These are phyloP conservation scores for Polyommatus icarus DNA, from an alignment of 2,888 invertebrate genomes.

Conservation along the genomic window DNA sequence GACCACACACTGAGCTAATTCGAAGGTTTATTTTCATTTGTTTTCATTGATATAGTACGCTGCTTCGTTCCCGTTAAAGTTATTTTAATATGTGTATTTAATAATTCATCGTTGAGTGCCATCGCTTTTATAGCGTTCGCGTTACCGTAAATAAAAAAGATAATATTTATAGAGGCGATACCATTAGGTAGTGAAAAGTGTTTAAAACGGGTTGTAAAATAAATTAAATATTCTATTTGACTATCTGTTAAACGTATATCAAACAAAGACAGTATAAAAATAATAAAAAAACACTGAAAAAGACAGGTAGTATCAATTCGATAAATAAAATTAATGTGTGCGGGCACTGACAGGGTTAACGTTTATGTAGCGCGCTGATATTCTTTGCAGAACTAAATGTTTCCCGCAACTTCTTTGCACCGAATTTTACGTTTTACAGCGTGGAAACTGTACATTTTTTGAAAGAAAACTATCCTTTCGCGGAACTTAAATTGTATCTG, in stretches of 20 bases:
- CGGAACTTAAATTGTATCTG: no score
- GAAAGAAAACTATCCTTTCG: no score
- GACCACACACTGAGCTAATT: slow-evolving; percentile 32
- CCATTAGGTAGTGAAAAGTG: slow-evolving; percentile 20
- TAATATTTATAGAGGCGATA: slow-evolving; percentile 34
- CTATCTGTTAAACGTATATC: neutral
- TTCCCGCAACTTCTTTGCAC: neutral
- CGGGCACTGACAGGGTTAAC: neutral
- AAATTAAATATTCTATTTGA: slow-evolving; percentile 1
- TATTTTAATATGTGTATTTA: slow-evolving; percentile 34
- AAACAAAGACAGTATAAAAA: neutral
- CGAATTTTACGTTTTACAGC: no score
- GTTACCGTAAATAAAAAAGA: slow-evolving; percentile 33
- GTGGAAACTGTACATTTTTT: no score
- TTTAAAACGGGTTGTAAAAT: slow-evolving; percentile 28
- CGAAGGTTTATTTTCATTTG: slow-evolving; percentile 34
- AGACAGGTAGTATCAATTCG: neutral
- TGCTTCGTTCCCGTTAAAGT: slow-evolving; percentile 32
- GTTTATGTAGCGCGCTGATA: neutral
- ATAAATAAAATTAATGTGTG: neutral
- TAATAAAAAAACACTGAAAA: neutral
- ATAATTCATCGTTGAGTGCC: slow-evolving; percentile 32
- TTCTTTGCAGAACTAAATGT: neutral
- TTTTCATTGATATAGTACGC: slow-evolving; percentile 31
- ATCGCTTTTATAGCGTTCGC: slow-evolving; percentile 34